These are phyloP conservation scores for Cichladusa arquata DNA, from an alignment of 2,113 vertebrate genomes.

Conservation along the genomic window DNA sequence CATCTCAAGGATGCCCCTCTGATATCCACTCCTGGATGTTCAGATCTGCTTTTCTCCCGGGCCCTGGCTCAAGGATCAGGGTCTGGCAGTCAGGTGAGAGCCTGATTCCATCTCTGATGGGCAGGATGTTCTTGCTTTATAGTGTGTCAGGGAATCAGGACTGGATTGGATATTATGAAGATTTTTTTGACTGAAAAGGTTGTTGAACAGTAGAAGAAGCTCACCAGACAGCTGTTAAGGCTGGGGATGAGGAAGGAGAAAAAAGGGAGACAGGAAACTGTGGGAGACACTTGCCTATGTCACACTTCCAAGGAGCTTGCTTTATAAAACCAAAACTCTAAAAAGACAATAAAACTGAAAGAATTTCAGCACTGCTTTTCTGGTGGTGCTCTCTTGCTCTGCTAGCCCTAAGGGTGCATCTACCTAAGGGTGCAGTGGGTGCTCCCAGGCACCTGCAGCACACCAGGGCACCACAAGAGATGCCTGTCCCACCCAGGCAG, in stretches of 20 bases:
- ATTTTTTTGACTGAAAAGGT: not conserved
- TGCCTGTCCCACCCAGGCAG: not conserved
- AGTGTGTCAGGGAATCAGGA: not conserved
- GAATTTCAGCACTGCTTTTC: not conserved
- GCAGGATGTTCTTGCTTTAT: not conserved
- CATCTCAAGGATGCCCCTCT: not conserved
- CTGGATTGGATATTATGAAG: not conserved
- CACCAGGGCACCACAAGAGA: rapidly evolving
- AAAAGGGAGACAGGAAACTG: not conserved
- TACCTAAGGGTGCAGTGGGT: rapidly evolving
- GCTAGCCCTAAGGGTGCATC: not conserved
- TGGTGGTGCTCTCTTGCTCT: not conserved
- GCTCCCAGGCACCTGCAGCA: not conserved
- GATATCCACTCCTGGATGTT: not conserved
- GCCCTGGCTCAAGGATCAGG: not conserved
- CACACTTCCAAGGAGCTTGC: not conserved
- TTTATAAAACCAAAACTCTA: not conserved
- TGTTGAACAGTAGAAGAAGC: not conserved
- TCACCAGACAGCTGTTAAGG: not conserved
- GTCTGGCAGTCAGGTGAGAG: not conserved
- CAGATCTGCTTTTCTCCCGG: not conserved
- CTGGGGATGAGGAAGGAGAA: not conserved
- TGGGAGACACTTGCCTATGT: not conserved
- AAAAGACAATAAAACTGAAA: no score
- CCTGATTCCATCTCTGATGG: not conserved